These are phyloP conservation scores for Agrotis segetum DNA, from an alignment of 2,888 invertebrate genomes.

Conservation along the genomic window DNA sequence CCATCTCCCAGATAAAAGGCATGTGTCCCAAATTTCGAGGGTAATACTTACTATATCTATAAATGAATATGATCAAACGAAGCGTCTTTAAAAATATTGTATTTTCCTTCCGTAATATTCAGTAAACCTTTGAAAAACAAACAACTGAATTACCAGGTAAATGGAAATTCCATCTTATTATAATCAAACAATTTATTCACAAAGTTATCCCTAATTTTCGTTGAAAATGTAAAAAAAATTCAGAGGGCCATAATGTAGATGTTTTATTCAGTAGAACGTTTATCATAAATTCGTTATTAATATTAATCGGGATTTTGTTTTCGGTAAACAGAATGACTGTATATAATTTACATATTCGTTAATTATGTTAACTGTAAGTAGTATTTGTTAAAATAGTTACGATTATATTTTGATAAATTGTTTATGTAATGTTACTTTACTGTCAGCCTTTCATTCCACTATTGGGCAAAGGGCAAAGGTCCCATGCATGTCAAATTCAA, in stretches of 20 bases:
- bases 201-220: slow-evolving; percentile 25
- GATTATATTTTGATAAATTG: too few relatives aligned
- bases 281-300: slow-evolving; percentile 40
- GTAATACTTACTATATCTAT: too few relatives aligned
- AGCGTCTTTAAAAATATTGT: not conserved
- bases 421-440: too few relatives aligned
- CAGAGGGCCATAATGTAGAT: slow-evolving; percentile 38
- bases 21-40: too few relatives aligned
- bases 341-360: not conserved
- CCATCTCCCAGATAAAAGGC: too few relatives aligned
- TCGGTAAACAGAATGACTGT: slow-evolving; percentile 14
- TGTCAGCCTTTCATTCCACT: too few relatives aligned
- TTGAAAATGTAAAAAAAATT: slow-evolving; percentile 39
- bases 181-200: slow-evolving; percentile 2
- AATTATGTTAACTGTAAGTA: slow-evolving; percentile 20
- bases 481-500: too few relatives aligned
- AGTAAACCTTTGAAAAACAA: not conserved
- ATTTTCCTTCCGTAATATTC: not conserved
- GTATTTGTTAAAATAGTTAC: not conserved
- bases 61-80: too few relatives aligned
- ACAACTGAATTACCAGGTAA: slow-evolving; percentile 5
- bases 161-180: slow-evolving; percentile 13
- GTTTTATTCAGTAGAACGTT: slow-evolving; percentile 50
- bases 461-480: too few relatives aligned
- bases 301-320: slow-evolving; percentile 51